Evolutionary conservation across 2,888 invertebrate genomes (phyloP).

Genomic region (Folsomia manolachei): DNA sequence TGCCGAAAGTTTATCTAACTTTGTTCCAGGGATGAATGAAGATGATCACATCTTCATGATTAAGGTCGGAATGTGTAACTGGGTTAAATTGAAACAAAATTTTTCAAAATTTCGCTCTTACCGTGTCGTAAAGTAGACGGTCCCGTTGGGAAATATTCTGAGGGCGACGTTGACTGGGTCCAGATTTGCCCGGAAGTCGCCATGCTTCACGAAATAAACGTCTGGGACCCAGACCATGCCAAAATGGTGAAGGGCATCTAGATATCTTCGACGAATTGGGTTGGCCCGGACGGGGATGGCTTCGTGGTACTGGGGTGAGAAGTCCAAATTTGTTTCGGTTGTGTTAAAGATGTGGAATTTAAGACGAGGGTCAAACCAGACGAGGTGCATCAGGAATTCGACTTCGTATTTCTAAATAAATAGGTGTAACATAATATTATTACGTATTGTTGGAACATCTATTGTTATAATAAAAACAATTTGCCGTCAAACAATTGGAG

Average conservation of each 20-base stretch:
- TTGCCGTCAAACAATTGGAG: no score
- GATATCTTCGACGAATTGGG: conserved; percentile 57
- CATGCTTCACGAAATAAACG: conserved; percentile 80
- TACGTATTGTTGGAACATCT: no score
- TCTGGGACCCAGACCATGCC: conserved; percentile 54
- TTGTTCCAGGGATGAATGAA: no score
- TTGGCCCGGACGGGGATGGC: conserved; percentile 47
- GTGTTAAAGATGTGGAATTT: conserved; percentile 84
- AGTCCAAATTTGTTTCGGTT: conserved; percentile 40
- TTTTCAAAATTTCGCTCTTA: conserved; percentile 53
- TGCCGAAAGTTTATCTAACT: neutral
- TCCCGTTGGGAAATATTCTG: conserved; percentile 87
- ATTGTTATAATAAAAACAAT: no score
- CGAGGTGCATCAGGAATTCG: conserved; percentile 87
- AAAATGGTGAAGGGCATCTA: conserved; percentile 91
- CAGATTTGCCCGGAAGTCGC: conserved; percentile 90
- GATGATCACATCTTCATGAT: neutral
- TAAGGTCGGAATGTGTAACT: neutral
- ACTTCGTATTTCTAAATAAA: conserved; percentile 84
- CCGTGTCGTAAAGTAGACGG: conserved; percentile 91
- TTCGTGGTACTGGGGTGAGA: conserved; percentile 43
- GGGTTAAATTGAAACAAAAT: neutral
- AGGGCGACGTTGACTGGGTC: conserved; percentile 90
- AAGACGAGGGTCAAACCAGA: conserved; percentile 87
- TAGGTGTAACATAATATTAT: no score